Percentiles rank a stretch among this genome's conserved stretches.
Conservation (phyloP, 2,888 invertebrate species). For the Drosophila pseudotakahashii region DNA sequence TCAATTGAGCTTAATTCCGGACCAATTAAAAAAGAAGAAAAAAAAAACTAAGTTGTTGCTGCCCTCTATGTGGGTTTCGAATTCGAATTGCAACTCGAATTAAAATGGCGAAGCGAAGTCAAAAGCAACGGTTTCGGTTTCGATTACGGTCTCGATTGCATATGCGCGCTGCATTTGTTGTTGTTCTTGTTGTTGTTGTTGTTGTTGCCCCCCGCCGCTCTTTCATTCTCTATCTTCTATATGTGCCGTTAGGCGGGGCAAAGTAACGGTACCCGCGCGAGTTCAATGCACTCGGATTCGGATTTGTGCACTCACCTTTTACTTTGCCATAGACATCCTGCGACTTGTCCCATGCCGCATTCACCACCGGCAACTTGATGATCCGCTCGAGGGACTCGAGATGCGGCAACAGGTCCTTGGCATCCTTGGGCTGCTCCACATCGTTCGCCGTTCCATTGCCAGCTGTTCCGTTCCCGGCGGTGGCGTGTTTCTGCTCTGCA, state of each 20-base stretch:
- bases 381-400: conserved; percentile 86
- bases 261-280: conserved; percentile 28
- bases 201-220: too few species aligned
- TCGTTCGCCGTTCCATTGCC: conserved; percentile 48
- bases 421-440: conserved; percentile 73
- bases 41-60: background rate
- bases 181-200: conserved; percentile 28
- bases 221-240: conserved; percentile 2
- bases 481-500: conserved; percentile 48
- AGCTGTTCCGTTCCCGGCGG: conserved; percentile 49
- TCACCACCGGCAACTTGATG: conserved; percentile 86
- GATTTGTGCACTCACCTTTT: conserved; percentile 84
- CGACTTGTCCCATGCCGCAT: conserved; percentile 86
- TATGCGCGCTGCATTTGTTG: conserved; percentile 44
- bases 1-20: conserved; percentile 76
- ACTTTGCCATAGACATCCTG: conserved; percentile 86
- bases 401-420: conserved; percentile 83
- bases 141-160: conserved; percentile 53
- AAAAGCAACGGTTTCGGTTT: conserved; percentile 63
- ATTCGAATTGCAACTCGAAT: conserved; percentile 63
- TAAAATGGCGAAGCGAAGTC: conserved; percentile 61
- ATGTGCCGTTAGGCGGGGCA: conserved; percentile 27
- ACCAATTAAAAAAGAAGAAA: conserved; percentile 54
- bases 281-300: conserved; percentile 61
- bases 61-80: conserved; percentile 9